Evolutionary conservation across 2,888 invertebrate genomes (phyloP).

Genomic region (Acrobasis suavella): DNA sequence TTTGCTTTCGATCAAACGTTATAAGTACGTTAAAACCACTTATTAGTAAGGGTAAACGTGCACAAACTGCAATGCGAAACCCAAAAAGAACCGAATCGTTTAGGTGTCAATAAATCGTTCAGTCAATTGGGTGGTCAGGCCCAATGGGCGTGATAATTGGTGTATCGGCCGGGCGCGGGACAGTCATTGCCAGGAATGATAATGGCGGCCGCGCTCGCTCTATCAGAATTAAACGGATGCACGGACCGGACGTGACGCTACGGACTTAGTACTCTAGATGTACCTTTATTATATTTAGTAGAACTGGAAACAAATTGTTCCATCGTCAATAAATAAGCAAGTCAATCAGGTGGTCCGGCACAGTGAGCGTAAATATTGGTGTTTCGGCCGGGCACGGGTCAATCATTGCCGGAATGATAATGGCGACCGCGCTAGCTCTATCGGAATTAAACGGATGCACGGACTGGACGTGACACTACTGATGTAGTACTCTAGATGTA

Average conservation of each 20-base stretch:
- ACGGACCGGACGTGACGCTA: slow-evolving; percentile 45
- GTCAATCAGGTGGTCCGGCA: neutral
- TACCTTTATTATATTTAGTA: no score
- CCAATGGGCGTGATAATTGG: slow-evolving; percentile 60
- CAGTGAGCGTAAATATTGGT: slow-evolving; percentile 41
- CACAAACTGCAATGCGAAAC: neutral
- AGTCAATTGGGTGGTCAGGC: slow-evolving; percentile 65
- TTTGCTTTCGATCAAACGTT: no score
- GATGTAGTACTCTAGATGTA: neutral
- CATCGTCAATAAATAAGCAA: no score
- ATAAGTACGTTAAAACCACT: no score
- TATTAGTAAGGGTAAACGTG: no score
- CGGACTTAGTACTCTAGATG: neutral
- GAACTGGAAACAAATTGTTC: no score
- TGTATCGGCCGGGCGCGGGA: slow-evolving; percentile 38
- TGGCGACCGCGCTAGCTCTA: slow-evolving; percentile 62
- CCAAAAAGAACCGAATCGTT: neutral
- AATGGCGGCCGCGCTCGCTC: slow-evolving; percentile 64
- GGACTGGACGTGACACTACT: slow-evolving; percentile 41
- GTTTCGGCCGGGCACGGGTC: slow-evolving; percentile 12
- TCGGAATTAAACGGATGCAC: slow-evolving; percentile 69
- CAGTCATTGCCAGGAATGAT: slow-evolving; percentile 73
- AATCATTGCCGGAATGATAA: slow-evolving; percentile 57
- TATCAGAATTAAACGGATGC: slow-evolving; percentile 70
- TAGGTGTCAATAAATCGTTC: slow-evolving; percentile 60